Evolutionary conservation across 2,113 vertebrate species (phyloP), one percentile per base, ranked within the genome.

Genomic region (Scatophagus argus): DNA sequence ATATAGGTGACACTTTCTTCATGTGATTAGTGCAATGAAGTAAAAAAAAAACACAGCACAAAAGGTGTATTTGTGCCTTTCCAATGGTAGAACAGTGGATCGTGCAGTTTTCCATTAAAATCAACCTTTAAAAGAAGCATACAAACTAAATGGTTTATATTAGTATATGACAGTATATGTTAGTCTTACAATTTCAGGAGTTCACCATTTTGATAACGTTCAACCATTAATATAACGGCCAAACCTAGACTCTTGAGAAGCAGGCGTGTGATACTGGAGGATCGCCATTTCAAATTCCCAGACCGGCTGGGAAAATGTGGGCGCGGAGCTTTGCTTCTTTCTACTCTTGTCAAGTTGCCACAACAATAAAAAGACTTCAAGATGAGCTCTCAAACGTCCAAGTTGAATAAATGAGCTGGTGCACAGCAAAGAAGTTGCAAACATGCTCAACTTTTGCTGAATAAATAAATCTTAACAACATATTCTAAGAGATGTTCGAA

Each of bases 21-120:
- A 77, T 74, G 81, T 81, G 83, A 84, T 90, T 83, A 86, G 90
- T 92, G 88, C 23, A 44, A 83, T 88, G 83, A 65, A 14, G n/a
- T 73, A 32, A 80, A 39, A 59, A 74, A 64, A 56, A 70, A 74
- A 55, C 41, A 75, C 36, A 70, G 77, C 85, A 91, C 79, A 81
- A 79, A 69, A 69, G 23, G 59, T 75, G 58, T 63, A 46, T 87
- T 83, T 85, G 83, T 87, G 87, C 79, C 52, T 86, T 79, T 70
- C 43, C 19, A 58, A 82, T 71, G 25, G 55, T 7, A 61, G 32
- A 79, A 64, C 36, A 49, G 82, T 83, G 84, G 29, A 65, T 74
- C 61, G 72, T 90, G 84, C 84, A 84, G 21, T 69, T 82, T 79
- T 41, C 27, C 11, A 43, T 36, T 47, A 29, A 77, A 58, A 36